Evolutionary conservation across 2,113 vertebrate genomes (phyloP).

Genomic region (Myotis davidii): DNA sequence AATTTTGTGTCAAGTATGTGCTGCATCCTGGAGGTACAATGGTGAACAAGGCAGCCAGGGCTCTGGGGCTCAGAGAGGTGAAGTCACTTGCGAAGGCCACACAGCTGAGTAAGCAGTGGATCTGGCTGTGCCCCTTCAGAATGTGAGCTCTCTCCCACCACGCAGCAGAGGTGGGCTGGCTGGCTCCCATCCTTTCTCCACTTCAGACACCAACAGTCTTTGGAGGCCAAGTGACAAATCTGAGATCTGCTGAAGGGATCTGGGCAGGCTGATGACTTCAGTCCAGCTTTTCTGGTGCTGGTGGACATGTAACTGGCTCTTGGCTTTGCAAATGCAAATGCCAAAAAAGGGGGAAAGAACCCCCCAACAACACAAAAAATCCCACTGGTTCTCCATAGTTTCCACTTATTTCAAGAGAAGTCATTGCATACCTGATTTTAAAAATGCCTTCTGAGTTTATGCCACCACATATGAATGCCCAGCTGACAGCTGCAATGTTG

Average conservation of each 20-base stretch:
- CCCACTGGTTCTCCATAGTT: background rate
- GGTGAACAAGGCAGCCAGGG: background rate
- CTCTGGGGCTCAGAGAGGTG: background rate
- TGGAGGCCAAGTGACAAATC: background rate
- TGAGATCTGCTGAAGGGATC: background rate
- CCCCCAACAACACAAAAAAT: background rate
- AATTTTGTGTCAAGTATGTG: background rate
- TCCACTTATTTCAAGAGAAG: constrained; percentile 2
- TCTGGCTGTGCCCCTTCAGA: background rate
- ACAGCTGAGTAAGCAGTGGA: background rate
- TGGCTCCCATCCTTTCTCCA: background rate
- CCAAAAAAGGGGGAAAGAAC: background rate
- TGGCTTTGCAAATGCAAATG: background rate
- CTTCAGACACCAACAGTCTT: background rate
- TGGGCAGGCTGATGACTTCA: background rate
- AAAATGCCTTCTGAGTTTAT: constrained; percentile 57
- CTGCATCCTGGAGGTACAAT: background rate
- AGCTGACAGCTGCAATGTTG: background rate
- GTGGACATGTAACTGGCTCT: background rate
- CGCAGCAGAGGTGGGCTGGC: accelerated
- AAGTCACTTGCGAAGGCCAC: background rate
- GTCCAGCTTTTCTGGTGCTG: background rate
- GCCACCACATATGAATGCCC: too few species aligned
- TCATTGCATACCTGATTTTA: background rate
- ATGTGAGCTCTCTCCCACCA: background rate